Evolutionary conservation across 37 sponge, comb jelly and placozoan species (phyloP), one percentile per base, ranked within the genome.

Genomic region (Dysidea cf. avara): DNA sequence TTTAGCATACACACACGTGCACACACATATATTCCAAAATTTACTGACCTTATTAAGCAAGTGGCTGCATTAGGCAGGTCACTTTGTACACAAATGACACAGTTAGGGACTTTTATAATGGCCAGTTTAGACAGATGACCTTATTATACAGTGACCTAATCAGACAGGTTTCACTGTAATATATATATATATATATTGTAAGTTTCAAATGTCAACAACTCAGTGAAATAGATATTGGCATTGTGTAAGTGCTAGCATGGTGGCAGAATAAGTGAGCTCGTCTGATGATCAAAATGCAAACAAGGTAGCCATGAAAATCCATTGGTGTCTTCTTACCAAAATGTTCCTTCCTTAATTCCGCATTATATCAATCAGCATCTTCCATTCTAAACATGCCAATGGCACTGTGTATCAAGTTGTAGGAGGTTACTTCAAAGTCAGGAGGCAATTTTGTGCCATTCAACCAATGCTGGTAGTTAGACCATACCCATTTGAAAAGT

Each of bases 281-380:
- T 75, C 40, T 0, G 83, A 83, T 3, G 77, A 76, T 76, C 83
- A 83, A 22, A 83, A 83, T 2, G 83, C 76, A 39, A 68, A 83
- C 7, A 12, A 5, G 46, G 66, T 72, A 84, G 0, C 85, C 85
- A 17, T 69, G 77, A 56, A 84, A 84, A 25, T 72, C 85, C 16
- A 53, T 12, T 5, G 72, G 67, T n/a, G 85, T 76, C 0, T 26
- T 29, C 22, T 56, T 4, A 13, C 73, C 78, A 36, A 66, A 76
- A 40, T 83, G 77, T 24, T 62, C 30, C 51, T 56, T 46, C 25
- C 64, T 61, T 31, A 84, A 32, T 48, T 63, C 18, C n/a, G 63
- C 32, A 2, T 64, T 22, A 39, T 84, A 84, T 24, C 64, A 53
- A 13, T 71, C 60, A 36, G 61, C 17, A 21, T 71, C 58, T 0